These are phyloP conservation scores for Carcina quercana DNA, from an alignment of 2,888 invertebrate genomes.

Conservation along the genomic window DNA sequence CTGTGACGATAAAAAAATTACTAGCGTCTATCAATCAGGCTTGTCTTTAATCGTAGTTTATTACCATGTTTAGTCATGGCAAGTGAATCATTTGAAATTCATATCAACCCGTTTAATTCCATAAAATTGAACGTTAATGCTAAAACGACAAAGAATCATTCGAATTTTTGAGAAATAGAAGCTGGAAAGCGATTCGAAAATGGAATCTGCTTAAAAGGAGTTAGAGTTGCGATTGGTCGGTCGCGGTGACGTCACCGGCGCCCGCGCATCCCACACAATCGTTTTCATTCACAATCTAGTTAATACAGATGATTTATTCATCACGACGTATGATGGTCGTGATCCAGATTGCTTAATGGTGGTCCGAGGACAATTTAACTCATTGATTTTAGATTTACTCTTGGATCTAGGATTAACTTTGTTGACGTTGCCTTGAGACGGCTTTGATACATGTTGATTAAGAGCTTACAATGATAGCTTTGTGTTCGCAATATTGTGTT, in stretches of 20 bases:
- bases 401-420: slow-evolving; percentile 4
- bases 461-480: too few species aligned
- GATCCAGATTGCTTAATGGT: slow-evolving; percentile 36
- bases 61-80: slow-evolving; percentile 23
- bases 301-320: slow-evolving; percentile 51
- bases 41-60: slow-evolving; percentile 20
- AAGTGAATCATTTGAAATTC: slow-evolving; percentile 19
- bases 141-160: neutral
- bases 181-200: slow-evolving; percentile 22
- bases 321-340: slow-evolving; percentile 38
- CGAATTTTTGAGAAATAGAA: neutral
- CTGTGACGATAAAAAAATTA: slow-evolving; percentile 17
- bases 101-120: neutral
- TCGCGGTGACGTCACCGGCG: slow-evolving; percentile 47
- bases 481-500: too few species aligned
- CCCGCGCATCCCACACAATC: slow-evolving; percentile 52
- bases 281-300: slow-evolving; percentile 35
- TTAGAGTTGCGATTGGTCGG: slow-evolving; percentile 28
- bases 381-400: slow-evolving; percentile 11
- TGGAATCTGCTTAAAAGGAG: slow-evolving; percentile 30
- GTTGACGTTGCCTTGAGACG: neutral
- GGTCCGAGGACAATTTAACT: slow-evolving; percentile 20
- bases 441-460: too few species aligned
- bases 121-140: neutral
- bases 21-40: slow-evolving; percentile 21